Percentiles rank a stretch among this genome's conserved stretches.
Evolutionary conservation across 1,140 invertebrate genomes (phyloP).

Genomic region (Adelges cooleyi): DNA sequence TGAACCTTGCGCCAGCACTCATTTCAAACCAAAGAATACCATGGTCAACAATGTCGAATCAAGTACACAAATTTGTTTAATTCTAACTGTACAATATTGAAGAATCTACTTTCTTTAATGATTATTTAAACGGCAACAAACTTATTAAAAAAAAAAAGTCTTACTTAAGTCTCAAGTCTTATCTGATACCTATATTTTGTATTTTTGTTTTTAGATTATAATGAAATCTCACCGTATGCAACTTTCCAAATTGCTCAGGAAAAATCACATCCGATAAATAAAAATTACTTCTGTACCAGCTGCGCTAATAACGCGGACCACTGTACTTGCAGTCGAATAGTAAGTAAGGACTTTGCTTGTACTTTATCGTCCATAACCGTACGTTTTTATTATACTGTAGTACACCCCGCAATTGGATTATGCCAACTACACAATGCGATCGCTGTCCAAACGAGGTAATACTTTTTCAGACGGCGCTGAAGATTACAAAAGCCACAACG

Average conservation of each 20-base stretch:
- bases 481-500: background rate
- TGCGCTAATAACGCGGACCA: conserved; percentile 8
- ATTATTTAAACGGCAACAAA: too few relatives aligned
- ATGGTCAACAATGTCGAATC: conserved; percentile 11
- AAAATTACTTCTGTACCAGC: conserved; percentile 10
- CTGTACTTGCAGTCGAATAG: conserved; percentile 12
- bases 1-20: conserved; percentile 16
- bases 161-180: too few relatives aligned
- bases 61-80: background rate
- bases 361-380: background rate
- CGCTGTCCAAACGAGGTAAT: background rate
- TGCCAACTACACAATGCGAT: background rate
- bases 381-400: background rate
- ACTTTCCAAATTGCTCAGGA: conserved; percentile 25
- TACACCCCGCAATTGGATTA: background rate
- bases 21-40: conserved; percentile 8
- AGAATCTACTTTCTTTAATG: too few relatives aligned
- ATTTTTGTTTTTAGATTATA: background rate
- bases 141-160: too few relatives aligned
- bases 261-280: conserved; percentile 25
- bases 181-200: too few relatives aligned
- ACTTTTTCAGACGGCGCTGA: conserved; percentile 2
- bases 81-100: too few relatives aligned
- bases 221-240: conserved; percentile 10
- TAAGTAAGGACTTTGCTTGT: background rate